Base-by-base conservation (phyloP, 2,888 invertebrate species). In the Cephus pygmeus region DNA sequence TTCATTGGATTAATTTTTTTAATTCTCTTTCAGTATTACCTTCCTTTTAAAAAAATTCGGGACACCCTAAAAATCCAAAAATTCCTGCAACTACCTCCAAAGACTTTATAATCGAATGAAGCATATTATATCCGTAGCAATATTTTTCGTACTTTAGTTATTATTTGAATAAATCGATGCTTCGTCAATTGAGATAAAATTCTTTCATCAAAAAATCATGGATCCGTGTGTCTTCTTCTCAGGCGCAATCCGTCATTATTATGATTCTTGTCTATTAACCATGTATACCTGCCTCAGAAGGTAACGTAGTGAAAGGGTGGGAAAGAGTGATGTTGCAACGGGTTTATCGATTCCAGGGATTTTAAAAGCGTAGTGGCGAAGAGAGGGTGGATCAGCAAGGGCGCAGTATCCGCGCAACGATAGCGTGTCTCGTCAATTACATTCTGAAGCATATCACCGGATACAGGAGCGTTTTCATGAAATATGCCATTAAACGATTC, bases 351-450 rank as follows among this genome's bases (percentile, higher is more conserved):
- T 71, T 71, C 12, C 30, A 34, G 71, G 71, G 34, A 0, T 31
- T 31, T 71, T 71, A 34, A 71, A 71, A 71, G 71, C 71, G 4
- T 23, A 56, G 56, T 23, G 56, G 9, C 23, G 9, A 34, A 71
- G 31, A 6, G 71, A 71, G 33, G 34, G 71, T 12, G 34, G 71
- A 31, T 33, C 15, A 34, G 34, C 71, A 34, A 71, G 34, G 31
- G 71, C 31, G 71, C 34, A 31, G 71, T 71, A 34, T 34, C 6
- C 71, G 71, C 12, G 31, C 74, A 34, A 33, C 74, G 23, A 74
- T 74, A 35, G 74, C 74, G 35, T 34, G 74, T 34, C 74, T 40
- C 74, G 74, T 74, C 35, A 74, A 74, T 74, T 74, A 74, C 74
- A 23, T 74, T 74, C 74, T 74, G 35, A 74, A 15, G 30, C 74